Evolutionary conservation across 2,797 vertebrate genomes (phyloP).

Genomic region (Etheostoma nigrum): DNA sequence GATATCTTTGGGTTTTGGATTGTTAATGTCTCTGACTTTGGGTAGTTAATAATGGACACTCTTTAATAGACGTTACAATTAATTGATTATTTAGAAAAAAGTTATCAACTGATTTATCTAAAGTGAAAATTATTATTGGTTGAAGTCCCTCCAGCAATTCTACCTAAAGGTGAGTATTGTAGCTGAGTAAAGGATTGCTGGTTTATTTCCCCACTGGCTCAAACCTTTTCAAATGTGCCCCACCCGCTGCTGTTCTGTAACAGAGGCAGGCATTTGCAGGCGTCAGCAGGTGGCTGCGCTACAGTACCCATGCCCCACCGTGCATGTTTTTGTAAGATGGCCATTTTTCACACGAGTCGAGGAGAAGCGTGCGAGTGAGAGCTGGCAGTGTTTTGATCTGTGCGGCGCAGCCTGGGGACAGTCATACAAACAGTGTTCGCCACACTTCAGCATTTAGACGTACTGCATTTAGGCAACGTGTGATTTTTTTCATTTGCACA

Average conservation of each 20-base stretch:
- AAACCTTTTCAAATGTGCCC: constrained; percentile 39
- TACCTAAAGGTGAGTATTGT: not conserved
- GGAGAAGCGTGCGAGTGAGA: constrained; percentile 23
- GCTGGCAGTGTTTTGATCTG: constrained; percentile 32
- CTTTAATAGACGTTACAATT: too few species aligned
- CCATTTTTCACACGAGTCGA: constrained; percentile 46
- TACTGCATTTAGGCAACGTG: constrained; percentile 44
- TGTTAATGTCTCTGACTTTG: not conserved
- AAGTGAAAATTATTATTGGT: not conserved
- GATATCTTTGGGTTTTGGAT: too few species aligned
- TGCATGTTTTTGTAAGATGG: constrained; percentile 56
- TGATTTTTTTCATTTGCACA: constrained; percentile 61
- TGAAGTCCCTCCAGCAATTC: not conserved
- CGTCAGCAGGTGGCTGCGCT: constrained; percentile 44
- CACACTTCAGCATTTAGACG: constrained; percentile 38
- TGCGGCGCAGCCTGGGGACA: constrained; percentile 32
- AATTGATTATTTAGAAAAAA: too few species aligned
- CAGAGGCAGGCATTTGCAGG: constrained; percentile 29
- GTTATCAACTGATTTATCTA: not conserved
- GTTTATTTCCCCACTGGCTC: constrained; percentile 51
- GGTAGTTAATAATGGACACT: not conserved
- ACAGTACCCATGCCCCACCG: constrained; percentile 34
- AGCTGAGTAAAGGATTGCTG: constrained; percentile 30
- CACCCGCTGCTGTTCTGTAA: constrained; percentile 45
- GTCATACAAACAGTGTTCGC: constrained; percentile 32